These are phyloP conservation scores for Pachymerium ferrugineum DNA, from an alignment of 2,888 invertebrate species.

Conservation along the genomic window DNA sequence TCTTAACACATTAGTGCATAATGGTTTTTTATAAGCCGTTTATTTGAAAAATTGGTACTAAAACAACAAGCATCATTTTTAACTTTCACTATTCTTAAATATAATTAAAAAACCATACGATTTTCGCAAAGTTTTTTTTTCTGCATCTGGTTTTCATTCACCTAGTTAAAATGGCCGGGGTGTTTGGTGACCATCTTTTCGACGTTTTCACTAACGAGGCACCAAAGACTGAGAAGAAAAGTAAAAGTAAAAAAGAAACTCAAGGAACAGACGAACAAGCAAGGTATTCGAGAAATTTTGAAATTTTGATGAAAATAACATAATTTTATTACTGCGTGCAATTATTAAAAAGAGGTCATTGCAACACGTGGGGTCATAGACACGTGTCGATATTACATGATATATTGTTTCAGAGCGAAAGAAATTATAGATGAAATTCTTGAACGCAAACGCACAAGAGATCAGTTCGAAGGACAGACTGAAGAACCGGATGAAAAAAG, in stretches of 20 bases:
- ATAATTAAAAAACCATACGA: too few species aligned
- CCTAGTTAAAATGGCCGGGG: background rate
- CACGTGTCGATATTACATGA: too few species aligned
- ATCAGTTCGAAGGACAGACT: background rate
- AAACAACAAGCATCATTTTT: too few species aligned
- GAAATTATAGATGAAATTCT: background rate
- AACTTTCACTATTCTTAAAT: too few species aligned
- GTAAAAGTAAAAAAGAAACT: background rate
- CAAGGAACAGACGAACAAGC: background rate
- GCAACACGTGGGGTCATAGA: too few species aligned
- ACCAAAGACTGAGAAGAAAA: too few species aligned
- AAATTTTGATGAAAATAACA: background rate
- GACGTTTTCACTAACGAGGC: background rate
- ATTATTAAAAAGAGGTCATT: too few species aligned
- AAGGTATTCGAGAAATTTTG: background rate
- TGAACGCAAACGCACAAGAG: background rate
- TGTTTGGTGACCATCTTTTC: background rate
- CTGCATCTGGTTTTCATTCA: too few species aligned
- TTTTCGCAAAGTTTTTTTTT: too few species aligned
- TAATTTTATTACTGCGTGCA: background rate
- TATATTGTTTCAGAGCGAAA: background rate
- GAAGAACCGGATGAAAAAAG: background rate
- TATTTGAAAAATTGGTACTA: too few species aligned
- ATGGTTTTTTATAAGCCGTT: too few species aligned
- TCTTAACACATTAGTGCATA: too few species aligned